These are phyloP conservation scores for Rhodophaea formosa DNA, from an alignment of 2,888 invertebrate genomes.

Conservation along the genomic window DNA sequence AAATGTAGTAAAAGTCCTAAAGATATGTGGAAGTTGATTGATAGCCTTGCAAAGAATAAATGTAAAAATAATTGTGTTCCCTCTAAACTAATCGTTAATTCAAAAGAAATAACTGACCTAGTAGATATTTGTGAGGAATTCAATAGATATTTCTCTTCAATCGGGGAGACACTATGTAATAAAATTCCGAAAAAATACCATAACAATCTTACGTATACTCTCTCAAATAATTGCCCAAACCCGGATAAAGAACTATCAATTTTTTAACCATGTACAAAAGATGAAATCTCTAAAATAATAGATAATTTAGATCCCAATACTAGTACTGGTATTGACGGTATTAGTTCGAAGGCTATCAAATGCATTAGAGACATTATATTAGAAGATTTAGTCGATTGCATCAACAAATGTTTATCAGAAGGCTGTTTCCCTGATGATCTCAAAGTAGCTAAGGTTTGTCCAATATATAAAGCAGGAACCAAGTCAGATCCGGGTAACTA, in stretches of 20 bases:
- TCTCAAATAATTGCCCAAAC: too few relatives aligned
- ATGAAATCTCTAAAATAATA: background rate
- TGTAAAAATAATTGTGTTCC: slow-evolving; percentile 10
- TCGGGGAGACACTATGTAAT: background rate
- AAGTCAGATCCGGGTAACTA: slow-evolving; percentile 12
- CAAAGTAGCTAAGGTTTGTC: too few relatives aligned
- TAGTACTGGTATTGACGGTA: slow-evolving; percentile 4
- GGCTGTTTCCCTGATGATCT: background rate
- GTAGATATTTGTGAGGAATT: background rate
- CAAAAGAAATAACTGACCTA: background rate
- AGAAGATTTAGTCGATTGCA: background rate
- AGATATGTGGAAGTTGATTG: slow-evolving; percentile 19
- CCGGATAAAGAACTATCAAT: background rate
- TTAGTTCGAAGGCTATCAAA: slow-evolving; percentile 12
- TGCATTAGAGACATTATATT: background rate
- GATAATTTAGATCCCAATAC: too few relatives aligned
- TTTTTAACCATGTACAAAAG: background rate
- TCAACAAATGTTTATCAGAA: background rate
- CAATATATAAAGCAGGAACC: background rate
- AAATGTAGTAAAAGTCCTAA: slow-evolving; percentile 7
- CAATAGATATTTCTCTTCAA: background rate
- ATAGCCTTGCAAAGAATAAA: slow-evolving; percentile 13
- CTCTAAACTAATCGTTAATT: slow-evolving; percentile 4
- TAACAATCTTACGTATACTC: background rate
- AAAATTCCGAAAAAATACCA: background rate